Base-by-base conservation (phyloP, 2,113 vertebrate genomes). In the Equus przewalskii region DNA sequence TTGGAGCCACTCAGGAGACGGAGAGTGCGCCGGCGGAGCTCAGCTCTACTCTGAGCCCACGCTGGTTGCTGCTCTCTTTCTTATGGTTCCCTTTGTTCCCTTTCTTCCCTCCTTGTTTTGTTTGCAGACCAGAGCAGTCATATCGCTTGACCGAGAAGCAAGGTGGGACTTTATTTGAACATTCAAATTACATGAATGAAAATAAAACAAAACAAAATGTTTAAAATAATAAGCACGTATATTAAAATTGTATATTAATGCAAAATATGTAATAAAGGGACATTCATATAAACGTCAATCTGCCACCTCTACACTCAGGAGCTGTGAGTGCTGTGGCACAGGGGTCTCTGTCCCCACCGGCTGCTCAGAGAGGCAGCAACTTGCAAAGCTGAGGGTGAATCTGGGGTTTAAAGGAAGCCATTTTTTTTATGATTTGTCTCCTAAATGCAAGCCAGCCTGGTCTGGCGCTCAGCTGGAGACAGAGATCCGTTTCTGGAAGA, bases 201-300 rank as follows among this genome's bases (percentile, higher is more conserved):
- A 89, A 93, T 76, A 93, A 80, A 95, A 84, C 30, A 36, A 85
- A 84, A 60, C 26, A 44, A 92, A 28, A n/a, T 41, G 76, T 87
- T 11, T 1, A 44, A 94, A 92, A 92, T 80, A 70, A 70, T 21
- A 64, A 93, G 56, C 22, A 70, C 4, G 4, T 46, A 18, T 49
- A 58, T 70, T 96, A 81, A 92, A 81, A 56, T 58, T 65, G 8
- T 33, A 69, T 67, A 18, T 78, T 70, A 44, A 73, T 58, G 67
- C 62, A 84, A 88, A 60, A n/a, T 79, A 56, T 36, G 19, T 30
- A 82, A 41, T 58, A 82, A 72, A 87, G 64, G 88, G 21, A n/a
- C 18, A 95, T 18, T 41, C 2, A 54, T 6, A 44, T 46, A 75
- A 83, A 89, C 75, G 54, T 89, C 16, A 8, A 44, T 22, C 18